Evolutionary conservation across 2,113 vertebrate species (phyloP).

Genomic region (Lampris megalopsis): DNA sequence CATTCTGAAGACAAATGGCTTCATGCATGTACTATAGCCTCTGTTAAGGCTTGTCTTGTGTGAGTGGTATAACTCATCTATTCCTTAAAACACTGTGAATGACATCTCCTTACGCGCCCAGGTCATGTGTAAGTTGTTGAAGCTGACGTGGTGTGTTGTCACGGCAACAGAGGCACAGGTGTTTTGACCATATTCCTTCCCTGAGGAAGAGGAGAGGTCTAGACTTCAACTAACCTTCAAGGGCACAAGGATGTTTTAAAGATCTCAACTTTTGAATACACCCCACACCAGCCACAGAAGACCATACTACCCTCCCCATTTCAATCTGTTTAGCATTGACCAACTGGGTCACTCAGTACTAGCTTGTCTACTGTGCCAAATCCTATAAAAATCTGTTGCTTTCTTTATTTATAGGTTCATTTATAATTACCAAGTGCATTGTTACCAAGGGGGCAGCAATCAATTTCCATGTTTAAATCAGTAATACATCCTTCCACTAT

Average conservation of each 20-base stretch:
- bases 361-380: constrained; percentile 65
- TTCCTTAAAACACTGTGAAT: background rate
- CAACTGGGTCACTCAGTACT: constrained; percentile 53
- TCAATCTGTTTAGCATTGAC: constrained; percentile 68
- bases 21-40: background rate
- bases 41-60: background rate
- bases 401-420: constrained; percentile 67
- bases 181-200: background rate
- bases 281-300: constrained; percentile 9
- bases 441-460: constrained; percentile 66
- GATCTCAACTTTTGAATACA: constrained; percentile 22
- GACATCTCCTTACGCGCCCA: background rate
- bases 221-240: constrained; percentile 1
- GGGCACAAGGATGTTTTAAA: constrained; percentile 11
- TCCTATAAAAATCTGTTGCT: constrained; percentile 67
- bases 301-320: constrained; percentile 14
- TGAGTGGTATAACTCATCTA: background rate
- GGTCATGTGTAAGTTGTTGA: background rate
- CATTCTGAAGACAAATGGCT: background rate
- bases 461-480: constrained; percentile 72
- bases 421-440: constrained; percentile 76
- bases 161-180: constrained; percentile 6
- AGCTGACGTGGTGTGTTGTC: background rate
- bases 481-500: constrained; percentile 70
- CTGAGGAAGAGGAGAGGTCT: background rate